Base-by-base conservation (phyloP, 2,113 vertebrate species). In the Cephalophus harveyi region DNA sequence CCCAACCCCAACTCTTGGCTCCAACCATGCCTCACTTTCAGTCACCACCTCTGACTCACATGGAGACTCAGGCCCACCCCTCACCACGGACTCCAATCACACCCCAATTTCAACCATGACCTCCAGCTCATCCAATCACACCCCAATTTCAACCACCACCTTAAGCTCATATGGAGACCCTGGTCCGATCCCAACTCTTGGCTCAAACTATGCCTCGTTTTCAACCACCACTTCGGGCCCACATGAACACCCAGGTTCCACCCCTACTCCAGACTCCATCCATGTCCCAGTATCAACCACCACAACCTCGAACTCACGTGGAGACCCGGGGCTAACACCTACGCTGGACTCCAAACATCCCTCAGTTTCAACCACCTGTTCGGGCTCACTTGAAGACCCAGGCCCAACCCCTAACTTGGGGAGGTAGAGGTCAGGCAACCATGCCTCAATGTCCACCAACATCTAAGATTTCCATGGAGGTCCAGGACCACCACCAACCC, bases 81-180 rank as follows among this genome's bases (percentile, higher is more conserved):
- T 1, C 0, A n/a, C 15, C 7, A 7, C 19, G 6, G 7, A 14
- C 16, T 67, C 7, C 33, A 67, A 5, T 4, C 33, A 67, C 0
- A 8, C 64, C 3, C 16, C 33, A 17, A 2, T n/a, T 28, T 67
- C 16, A n/a, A 67, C 33, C 7, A n/a, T 2, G 0, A 52, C 52
- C 52, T 54, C 5, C 5, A 54, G 52, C 15, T 54, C 52, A 54
- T 52, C 52, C 52, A 52, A 6, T 52, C 52, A 52, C 15, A 52
- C 5, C 52, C 52, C 52, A 17, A 6, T 52, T 5, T 52, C 50
- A 52, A 15, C 50, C 50, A 52, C 50, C 50, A 52, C 14, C 12
- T 15, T 4, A 4, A 52, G 2, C 50, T 52, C 50, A 50, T 5
- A 52, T 15, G 50, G 14, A 52, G 50, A 52, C 15, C 15, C 15